Base-by-base conservation (phyloP, 2,113 vertebrate species). In the Sakesphorus luctuosus region DNA sequence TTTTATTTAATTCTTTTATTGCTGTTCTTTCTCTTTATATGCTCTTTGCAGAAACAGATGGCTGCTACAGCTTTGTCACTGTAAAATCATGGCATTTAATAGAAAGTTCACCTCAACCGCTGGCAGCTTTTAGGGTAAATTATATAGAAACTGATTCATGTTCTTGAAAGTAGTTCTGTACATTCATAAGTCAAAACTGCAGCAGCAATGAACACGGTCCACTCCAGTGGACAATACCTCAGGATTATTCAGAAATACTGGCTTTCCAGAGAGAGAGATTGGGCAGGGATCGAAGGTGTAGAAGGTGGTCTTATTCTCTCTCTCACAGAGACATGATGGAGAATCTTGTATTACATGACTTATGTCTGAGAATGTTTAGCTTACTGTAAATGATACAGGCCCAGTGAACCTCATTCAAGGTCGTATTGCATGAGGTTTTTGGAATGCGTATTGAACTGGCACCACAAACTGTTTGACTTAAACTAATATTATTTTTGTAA, bases 1-100 rank as follows among this genome's bases (percentile, higher is more conserved):
- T 93, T 95, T 96, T 80, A 86, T 95, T 94, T 93, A 55, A 66
- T 89, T 94, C 24, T 74, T 82, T 90, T 75, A 72, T 84, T 90
- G 55, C 47, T 81, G 31, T 47, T 87, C 55, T 79, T 0, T 62
- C 61, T 66, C 33, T 93, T 23, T 66, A 33, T 89, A 26, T 26
- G 52, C 44, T 91, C 61, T 82, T 66, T 66, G 80, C 31, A 78
- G 44, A 94, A 93, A 53, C 46, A 95, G 71, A 67, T 77, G 67
- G 86, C 66, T 72, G 50, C 46, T 77, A 47, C 79, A 50, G 75
- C 61, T 95, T 88, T 86, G 58, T 62, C 87, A 46, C 0, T 66
- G 43, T 85, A 76, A 80, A 86, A 73, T 61, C 66, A 58, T 13
- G 79, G 49, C 18, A 18, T 5, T 69, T 82, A 73, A 53, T 50